Conservation (phyloP, 2,797 vertebrate species). For the Eidolon dupreanum region DNA sequence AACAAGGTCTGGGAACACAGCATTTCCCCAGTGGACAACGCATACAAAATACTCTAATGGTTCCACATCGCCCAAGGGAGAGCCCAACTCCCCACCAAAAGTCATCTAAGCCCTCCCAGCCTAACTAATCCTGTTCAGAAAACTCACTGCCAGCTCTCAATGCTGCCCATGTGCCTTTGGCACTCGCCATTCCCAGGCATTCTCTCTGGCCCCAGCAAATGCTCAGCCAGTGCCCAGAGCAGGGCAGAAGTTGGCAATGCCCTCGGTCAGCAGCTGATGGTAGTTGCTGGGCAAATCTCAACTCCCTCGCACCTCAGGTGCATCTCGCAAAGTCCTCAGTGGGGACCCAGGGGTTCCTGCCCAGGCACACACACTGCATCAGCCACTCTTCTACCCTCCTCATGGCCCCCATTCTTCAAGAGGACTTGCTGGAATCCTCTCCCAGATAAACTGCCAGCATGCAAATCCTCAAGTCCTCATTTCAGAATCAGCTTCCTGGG, state of each 20-base stretch:
- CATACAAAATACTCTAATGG: rapidly evolving
- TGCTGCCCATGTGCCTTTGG: rapidly evolving
- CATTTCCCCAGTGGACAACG: not conserved
- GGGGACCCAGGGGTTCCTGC: not conserved
- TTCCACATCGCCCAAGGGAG: rapidly evolving
- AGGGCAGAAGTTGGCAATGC: rapidly evolving
- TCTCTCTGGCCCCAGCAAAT: not conserved
- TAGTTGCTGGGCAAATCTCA: not conserved
- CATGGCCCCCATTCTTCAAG: not conserved
- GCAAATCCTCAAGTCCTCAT: not conserved
- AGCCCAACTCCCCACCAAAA: not conserved
- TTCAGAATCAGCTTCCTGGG: not conserved
- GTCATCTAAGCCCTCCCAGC: not conserved
- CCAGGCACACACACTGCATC: rapidly evolving
- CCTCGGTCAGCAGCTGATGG: rapidly evolving
- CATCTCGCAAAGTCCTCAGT: not conserved
- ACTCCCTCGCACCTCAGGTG: not conserved
- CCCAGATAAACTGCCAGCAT: not conserved
- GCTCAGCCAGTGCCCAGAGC: not conserved
- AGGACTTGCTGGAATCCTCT: not conserved
- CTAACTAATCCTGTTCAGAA: not conserved
- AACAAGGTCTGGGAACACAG: not conserved
- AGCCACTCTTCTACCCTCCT: rapidly evolving
- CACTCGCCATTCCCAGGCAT: not conserved
- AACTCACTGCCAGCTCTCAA: not conserved